phyloP scores from a whole-genome alignment of 2,113 vertebrate genomes.

The Falco punctatus region DNA sequence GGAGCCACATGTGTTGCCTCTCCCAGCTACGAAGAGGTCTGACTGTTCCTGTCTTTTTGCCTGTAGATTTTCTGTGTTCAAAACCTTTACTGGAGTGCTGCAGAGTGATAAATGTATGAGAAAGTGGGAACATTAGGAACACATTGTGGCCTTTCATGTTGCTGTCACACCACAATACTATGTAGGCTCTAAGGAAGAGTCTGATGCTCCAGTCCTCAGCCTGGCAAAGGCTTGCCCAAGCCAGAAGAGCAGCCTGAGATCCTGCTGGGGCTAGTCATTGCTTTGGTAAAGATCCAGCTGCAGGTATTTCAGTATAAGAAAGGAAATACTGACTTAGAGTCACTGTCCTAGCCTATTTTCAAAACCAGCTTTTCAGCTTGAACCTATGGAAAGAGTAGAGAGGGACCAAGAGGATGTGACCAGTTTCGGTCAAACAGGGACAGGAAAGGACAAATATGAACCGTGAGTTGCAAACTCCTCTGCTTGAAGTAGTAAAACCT shows the following conservation, averaged over 20 bases:
- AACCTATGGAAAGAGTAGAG: not conserved
- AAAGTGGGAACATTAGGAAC: conserved; percentile 10
- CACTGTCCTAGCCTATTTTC: not conserved
- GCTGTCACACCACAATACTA: not conserved
- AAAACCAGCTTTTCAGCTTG: not conserved
- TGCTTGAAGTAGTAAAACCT: not conserved
- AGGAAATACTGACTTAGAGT: not conserved
- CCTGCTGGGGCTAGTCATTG: not conserved
- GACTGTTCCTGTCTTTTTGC: not conserved
- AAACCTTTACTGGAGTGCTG: not conserved
- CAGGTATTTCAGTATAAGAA: not conserved
- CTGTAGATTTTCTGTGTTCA: not conserved
- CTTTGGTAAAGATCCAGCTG: not conserved
- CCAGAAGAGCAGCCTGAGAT: not conserved
- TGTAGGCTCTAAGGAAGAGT: not conserved
- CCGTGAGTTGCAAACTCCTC: not conserved
- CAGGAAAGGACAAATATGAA: not conserved
- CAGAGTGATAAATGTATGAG: not conserved
- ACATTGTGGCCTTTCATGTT: not conserved
- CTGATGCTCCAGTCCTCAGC: not conserved
- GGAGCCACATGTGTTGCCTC: conserved; percentile 57
- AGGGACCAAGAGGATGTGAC: not conserved
- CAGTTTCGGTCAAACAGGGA: not conserved
- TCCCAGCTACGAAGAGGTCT: conserved; percentile 81
- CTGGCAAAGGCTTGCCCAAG: not conserved